A percentile compares a stretch with the other conserved stretches of the same genome.
Conservation (phyloP, 2,797 vertebrate species). For the Okamejei kenojei region DNA sequence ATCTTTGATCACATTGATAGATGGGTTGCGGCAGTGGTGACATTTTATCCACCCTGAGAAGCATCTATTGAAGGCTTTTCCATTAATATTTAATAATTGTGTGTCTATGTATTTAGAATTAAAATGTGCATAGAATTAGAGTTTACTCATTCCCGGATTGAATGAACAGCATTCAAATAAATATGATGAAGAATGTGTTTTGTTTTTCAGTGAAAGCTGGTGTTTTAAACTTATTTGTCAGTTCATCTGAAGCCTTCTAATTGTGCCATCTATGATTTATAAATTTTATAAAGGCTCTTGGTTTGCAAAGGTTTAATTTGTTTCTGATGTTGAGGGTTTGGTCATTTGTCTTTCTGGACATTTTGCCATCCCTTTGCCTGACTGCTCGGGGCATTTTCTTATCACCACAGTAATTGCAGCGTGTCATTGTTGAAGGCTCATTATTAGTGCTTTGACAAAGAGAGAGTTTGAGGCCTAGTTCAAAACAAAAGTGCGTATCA, state of each 20-base stretch:
- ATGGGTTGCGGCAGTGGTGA: not conserved
- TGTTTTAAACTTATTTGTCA: conserved; percentile 2
- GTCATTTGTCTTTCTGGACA: not conserved
- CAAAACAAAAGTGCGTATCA: not conserved
- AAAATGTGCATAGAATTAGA: not conserved
- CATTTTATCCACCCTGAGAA: not conserved
- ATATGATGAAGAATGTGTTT: not conserved
- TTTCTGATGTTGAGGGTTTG: not conserved
- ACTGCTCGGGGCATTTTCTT: not conserved
- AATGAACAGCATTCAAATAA: not conserved
- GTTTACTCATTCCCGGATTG: not conserved
- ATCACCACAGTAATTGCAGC: not conserved
- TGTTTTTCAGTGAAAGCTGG: not conserved
- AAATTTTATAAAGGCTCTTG: not conserved
- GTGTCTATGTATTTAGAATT: not conserved
- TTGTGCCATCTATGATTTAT: not conserved
- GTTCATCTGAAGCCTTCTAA: not conserved
- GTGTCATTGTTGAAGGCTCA: not conserved
- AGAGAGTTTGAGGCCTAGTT: not conserved
- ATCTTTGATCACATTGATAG: not conserved
- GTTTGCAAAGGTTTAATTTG: not conserved
- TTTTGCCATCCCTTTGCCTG: not conserved
- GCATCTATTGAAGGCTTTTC: not conserved
- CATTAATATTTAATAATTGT: not conserved
- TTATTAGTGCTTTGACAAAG: not conserved